Evolutionary conservation across 1,140 invertebrate genomes (phyloP).

Genomic region (Pseudomyrmex concolor): DNA sequence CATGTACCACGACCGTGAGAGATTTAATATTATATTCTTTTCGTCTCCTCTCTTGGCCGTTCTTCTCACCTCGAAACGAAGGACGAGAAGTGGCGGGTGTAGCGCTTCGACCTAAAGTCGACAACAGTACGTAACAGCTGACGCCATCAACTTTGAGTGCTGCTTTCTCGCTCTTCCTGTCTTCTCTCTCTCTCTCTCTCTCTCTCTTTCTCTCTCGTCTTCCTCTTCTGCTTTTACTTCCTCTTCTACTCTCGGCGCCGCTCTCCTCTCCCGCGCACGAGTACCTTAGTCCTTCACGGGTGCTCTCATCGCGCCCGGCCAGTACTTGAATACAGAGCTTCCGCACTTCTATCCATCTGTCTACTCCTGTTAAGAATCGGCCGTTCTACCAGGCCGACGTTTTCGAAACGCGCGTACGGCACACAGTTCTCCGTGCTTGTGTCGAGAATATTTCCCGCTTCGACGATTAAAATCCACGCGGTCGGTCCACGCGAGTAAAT

Average conservation of each 20-base stretch:
- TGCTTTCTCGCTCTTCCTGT: slow-evolving; percentile 31
- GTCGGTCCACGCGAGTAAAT: slow-evolving; percentile 54
- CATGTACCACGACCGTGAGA: slow-evolving; percentile 44
- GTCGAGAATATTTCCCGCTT: background rate
- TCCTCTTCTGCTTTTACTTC: slow-evolving; percentile 21
- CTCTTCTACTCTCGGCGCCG: slow-evolving; percentile 13
- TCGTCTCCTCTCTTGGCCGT: background rate
- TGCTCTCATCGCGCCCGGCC: slow-evolving; percentile 64
- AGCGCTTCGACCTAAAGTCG: slow-evolving; percentile 52
- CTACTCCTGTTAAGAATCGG: slow-evolving; percentile 77
- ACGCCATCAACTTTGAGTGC: slow-evolving; percentile 78
- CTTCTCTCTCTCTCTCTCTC: slow-evolving; percentile 17
- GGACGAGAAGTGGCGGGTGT: background rate
- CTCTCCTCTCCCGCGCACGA: slow-evolving; percentile 53
- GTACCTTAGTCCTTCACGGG: slow-evolving; percentile 62
- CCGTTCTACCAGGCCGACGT: slow-evolving; percentile 57
- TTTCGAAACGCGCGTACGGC: slow-evolving; percentile 35
- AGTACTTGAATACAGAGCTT: slow-evolving; percentile 78
- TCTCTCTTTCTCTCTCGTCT: slow-evolving; percentile 6
- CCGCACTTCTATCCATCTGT: slow-evolving; percentile 80
- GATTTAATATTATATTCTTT: slow-evolving; percentile 72
- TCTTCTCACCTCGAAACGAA: background rate
- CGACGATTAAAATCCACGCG: slow-evolving; percentile 62
- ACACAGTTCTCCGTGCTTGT: background rate
- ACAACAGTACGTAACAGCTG: slow-evolving; percentile 81